Base-by-base conservation (phyloP, 2,888 invertebrate species). In the Eremobia ochroleuca region DNA sequence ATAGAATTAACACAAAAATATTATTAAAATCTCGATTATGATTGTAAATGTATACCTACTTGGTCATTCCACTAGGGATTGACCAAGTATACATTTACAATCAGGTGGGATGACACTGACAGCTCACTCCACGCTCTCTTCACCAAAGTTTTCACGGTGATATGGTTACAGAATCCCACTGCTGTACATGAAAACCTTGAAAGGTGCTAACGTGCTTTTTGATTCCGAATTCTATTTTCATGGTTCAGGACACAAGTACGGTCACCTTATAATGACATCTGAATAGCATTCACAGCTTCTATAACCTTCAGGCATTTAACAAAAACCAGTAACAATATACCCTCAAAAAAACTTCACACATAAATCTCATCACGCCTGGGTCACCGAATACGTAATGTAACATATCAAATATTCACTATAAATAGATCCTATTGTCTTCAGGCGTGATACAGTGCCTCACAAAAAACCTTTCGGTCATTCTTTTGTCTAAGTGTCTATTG, bases 401-500 rank as follows among this genome's bases (percentile, higher is more conserved):
- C 78, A 75, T 85, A 86, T 85, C 86, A 82, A 76, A 70, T 87
- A 79, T 73, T 43, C 83, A 55, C 67, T 83, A 76, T 81, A 85
- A 88, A 89, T 79, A 87, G 76, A 79, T 81, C 34, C 88, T 77
- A 89, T 89, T 89, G 89, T 89, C 72, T 85, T 70, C 77, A 82
- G 79, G 73, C 68, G 76, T 69, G 81, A 83, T 83, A 77, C 73
- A 82, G 67, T 77, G 73, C 76, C 64, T 85, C 85, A 90, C 88
- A 91, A 92, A 87, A 83, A 88, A 85, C 77, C 77, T 68, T 82
- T 87, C 80, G 88, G 90, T 86, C 86, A 89, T 87, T 89, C 87
- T 90, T 89, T 91, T 89, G 92, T 89, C 62, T 88, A 80, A 46
- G 37, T 73, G 65, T 72, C 81, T 71, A 88, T 87, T 85, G 87